Evolutionary conservation across 2,113 vertebrate genomes (phyloP), one percentile per base, ranked within the genome.

Genomic region (Pangasianodon gigas): DNA sequence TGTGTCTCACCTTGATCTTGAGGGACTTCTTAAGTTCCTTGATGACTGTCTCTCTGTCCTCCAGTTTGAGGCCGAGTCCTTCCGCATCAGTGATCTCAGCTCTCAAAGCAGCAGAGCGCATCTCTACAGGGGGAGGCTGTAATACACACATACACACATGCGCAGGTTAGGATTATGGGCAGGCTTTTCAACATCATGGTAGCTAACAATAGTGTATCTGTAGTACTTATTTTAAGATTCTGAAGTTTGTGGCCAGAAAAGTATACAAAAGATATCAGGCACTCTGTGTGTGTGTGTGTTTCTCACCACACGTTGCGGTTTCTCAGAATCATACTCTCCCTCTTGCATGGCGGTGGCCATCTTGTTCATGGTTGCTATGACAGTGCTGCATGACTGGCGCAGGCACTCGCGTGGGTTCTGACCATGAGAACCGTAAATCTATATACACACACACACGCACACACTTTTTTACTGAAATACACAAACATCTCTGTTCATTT

Each of bases 291-390:
- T 41, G 58, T 62, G 32, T 3, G 65, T 11, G n/a, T 11, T 4
- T 29, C 88, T 86, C 79, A 98, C 98, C 97, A 96, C 97, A 92
- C 24, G 96, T 24, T 97, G 98, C 0, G 97, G 97, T 89, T 96
- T 95, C 88, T 99, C 98, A 0, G 98, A 96, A 0, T 99, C 98
- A 0, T 98, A 99, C 86, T 99, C 98, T 1, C 98, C 98, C 94
- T 99, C 98, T 94, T 99, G 98, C 98, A 99, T 99, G 89, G 98
- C 98, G 0, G 98, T 99, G 91, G 98, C 98, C 97, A 99, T 96
- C 95, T 99, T 99, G 96, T 99, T 99, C 98, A 99, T 99, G 93
- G 98, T 98, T 9, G 97, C 96, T 21, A 99, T 97, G 89, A 99
- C 96, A 60, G 97, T 94, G 92, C 85, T 93, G 91, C 98, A 99